A percentile compares a stretch with the other conserved stretches of the same genome.
phyloP scores from a whole-genome alignment of 2,888 invertebrate species.

The Leptothorax acervorum region DNA sequence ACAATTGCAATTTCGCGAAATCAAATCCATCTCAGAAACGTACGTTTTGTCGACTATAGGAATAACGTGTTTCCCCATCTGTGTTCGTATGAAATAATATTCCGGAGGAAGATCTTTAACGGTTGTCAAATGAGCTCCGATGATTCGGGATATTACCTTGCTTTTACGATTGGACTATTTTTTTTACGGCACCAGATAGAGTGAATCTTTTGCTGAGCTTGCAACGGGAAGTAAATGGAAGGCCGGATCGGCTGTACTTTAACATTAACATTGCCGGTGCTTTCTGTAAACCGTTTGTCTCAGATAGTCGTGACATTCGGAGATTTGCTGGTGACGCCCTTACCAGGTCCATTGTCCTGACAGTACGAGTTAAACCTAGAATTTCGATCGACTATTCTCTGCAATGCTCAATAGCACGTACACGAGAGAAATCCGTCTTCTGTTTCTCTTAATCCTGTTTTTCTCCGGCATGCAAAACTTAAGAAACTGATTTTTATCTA shows the following conservation, averaged over 20 bases:
- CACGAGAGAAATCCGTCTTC: slow-evolving; percentile 9
- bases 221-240: slow-evolving; percentile 25
- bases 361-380: slow-evolving; percentile 41
- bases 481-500: neutral
- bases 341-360: slow-evolving; percentile 28
- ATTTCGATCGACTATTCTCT: slow-evolving; percentile 36
- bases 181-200: slow-evolving; percentile 46
- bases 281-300: slow-evolving; percentile 66
- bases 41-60: neutral
- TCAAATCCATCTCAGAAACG: slow-evolving; percentile 37
- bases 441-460: neutral
- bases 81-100: slow-evolving; percentile 42
- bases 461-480: neutral
- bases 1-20: slow-evolving; percentile 35
- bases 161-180: slow-evolving; percentile 47
- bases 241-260: slow-evolving; percentile 61
- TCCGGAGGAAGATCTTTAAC: neutral
- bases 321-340: slow-evolving; percentile 67
- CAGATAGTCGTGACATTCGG: slow-evolving; percentile 71
- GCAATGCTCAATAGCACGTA: slow-evolving; percentile 17
- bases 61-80: neutral
- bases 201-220: slow-evolving; percentile 32
- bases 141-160: slow-evolving; percentile 55
- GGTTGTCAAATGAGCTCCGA: slow-evolving; percentile 37
- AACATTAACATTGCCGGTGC: slow-evolving; percentile 65